Evolutionary conservation across 2,888 invertebrate species (phyloP).

Genomic region (Pinctada fucata): DNA sequence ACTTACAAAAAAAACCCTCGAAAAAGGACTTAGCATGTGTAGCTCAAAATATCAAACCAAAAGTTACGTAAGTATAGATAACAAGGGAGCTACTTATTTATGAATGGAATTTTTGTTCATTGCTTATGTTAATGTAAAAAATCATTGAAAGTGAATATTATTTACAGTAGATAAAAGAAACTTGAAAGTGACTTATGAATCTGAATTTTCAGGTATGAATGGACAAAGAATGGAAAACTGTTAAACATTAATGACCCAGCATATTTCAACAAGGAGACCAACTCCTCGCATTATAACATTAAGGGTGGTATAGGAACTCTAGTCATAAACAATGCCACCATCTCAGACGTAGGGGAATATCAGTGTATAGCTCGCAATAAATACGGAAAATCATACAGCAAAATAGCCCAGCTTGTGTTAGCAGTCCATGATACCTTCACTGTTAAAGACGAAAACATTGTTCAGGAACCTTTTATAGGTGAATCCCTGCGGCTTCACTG

Average conservation of each 20-base stretch:
- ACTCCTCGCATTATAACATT: conserved; percentile 36
- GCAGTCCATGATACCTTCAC: conserved; percentile 44
- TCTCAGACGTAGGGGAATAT: conserved; percentile 91
- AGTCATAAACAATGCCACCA: conserved; percentile 21
- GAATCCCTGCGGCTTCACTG: conserved; percentile 92
- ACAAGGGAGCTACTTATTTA: too few species aligned
- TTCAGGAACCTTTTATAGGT: conserved; percentile 79
- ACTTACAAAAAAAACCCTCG: neutral
- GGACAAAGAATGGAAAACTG: conserved; percentile 62
- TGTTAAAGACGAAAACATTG: conserved; percentile 28
- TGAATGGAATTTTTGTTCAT: too few species aligned
- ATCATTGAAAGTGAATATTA: too few species aligned
- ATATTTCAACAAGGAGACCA: conserved; percentile 40
- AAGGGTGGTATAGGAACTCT: conserved; percentile 23
- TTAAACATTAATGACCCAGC: conserved; percentile 51
- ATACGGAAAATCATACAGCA: conserved; percentile 86
- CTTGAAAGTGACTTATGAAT: too few species aligned
- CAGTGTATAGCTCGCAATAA: conserved; percentile 96
- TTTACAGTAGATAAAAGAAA: too few species aligned
- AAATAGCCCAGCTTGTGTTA: conserved; percentile 29
- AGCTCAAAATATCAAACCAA: neutral
- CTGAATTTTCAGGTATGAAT: conserved; percentile 58
- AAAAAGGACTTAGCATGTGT: neutral
- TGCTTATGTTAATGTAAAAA: too few species aligned
- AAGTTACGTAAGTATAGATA: neutral